Base-by-base conservation (phyloP, 1,140 invertebrate species). In the Ceratosolen solmsi region DNA sequence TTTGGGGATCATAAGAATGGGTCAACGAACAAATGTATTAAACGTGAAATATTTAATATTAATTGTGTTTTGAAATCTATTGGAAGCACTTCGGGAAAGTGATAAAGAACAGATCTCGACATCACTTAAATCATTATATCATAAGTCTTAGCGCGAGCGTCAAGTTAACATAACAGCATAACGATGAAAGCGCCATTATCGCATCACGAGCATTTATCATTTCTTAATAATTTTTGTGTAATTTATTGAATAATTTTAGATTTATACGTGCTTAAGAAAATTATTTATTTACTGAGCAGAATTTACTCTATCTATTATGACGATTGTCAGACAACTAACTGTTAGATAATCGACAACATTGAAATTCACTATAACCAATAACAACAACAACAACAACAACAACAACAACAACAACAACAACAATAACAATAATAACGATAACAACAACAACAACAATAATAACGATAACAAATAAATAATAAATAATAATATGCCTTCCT, bases 241-340 rank as follows among this genome's bases (percentile, higher is more conserved):
- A 80, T 80, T 80, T 81, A 81, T 81, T 68, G 41, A 75, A 51
- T 81, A 68, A 38, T 81, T 68, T 81, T 75, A 81, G 71, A 74
- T 72, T 72, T 49, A 79, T 36, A 11, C 20, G 8, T n/a, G 56
- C 22, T 27, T 83, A 84, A 82, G 58, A 82, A 77, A 65, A 76
- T 75, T 72, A 73, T 68, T 74, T 84, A 74, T 74, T 80, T 33
- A 54, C 7, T 46, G 46, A 22, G 25, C 41, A 46, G 11, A 71
- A 27, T 77, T 27, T 41, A 60, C 8, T 41, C 9, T 58, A 58
- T 33, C 25, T 75, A 41, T 33, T 73, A 1, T 54, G 9, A 54
- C 9, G 20, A 56, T 2, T 17, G 4, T 73, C 27, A 22, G 22
- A 7, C 25, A 73, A 30, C 46, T 1, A 11, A 68, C 20, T 2